Evolutionary conservation across 1,140 invertebrate genomes (phyloP).

Genomic region (Acyrthosiphon pisum): DNA sequence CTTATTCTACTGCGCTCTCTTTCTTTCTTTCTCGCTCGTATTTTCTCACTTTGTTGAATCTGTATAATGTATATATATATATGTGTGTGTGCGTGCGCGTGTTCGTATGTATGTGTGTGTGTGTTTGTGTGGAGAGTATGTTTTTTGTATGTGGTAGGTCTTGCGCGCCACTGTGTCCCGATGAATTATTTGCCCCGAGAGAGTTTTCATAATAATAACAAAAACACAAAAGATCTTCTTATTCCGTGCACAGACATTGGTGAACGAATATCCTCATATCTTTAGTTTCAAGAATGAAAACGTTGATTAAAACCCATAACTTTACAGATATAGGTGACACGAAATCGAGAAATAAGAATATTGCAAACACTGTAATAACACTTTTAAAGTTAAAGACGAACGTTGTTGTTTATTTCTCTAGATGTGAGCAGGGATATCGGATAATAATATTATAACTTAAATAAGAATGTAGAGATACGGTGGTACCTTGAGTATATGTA

Average conservation of each 20-base stretch:
- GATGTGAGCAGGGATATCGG: neutral
- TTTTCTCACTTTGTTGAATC: constrained; percentile 16
- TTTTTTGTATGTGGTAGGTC: neutral
- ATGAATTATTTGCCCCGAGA: constrained; percentile 53
- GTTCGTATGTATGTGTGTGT: no score
- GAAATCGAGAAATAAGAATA: neutral
- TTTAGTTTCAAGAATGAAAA: constrained; percentile 19
- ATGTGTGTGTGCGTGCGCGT: neutral
- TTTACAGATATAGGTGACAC: neutral
- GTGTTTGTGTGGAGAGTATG: neutral
- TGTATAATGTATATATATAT: neutral
- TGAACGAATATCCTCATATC: neutral
- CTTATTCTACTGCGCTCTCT: neutral
- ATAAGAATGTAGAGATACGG: neutral
- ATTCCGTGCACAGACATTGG: neutral
- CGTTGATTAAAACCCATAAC: constrained; percentile 50
- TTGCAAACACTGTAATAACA: neutral
- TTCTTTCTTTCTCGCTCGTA: neutral
- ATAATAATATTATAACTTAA: neutral
- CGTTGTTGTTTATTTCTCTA: neutral
- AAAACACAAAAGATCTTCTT: constrained; percentile 51
- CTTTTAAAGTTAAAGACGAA: neutral
- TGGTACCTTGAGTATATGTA: neutral
- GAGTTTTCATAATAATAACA: constrained; percentile 51
- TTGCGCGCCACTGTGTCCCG: neutral